Conservation (phyloP, 2,888 invertebrate species). For the Drosophila helvetica region DNA sequence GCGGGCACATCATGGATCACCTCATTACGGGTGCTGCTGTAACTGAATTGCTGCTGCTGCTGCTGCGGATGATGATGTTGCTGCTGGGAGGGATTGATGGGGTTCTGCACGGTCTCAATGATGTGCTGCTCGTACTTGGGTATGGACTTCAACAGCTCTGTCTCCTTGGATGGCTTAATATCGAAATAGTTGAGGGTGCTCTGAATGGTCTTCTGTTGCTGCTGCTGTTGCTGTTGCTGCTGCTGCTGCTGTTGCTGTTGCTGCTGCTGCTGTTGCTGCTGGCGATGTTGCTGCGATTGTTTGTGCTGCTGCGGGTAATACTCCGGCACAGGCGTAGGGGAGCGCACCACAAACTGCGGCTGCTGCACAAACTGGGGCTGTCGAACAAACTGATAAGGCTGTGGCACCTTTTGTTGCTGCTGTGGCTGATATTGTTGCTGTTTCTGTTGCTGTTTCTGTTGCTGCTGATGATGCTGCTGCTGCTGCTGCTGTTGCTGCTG, state of each 20-base stretch:
- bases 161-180: conserved; percentile 85
- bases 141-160: conserved; percentile 90
- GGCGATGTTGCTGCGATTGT: conserved; percentile 38
- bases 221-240: conserved; percentile 42
- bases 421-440: conserved; percentile 60
- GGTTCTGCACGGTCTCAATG: conserved; percentile 84
- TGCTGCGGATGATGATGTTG: conserved; percentile 41
- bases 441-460: conserved; percentile 62
- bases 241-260: conserved; percentile 24
- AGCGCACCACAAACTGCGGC: conserved; percentile 72
- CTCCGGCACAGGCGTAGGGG: conserved; percentile 62
- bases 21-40: conserved; percentile 74
- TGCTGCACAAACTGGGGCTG: conserved; percentile 60
- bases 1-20: conserved; percentile 83
- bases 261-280: conserved; percentile 23
- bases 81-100: conserved; percentile 38
- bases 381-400: conserved; percentile 12
- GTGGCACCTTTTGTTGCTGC: conserved; percentile 34
- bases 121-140: conserved; percentile 92
- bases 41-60: conserved; percentile 64
- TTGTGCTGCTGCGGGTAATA: conserved; percentile 55
- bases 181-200: conserved; percentile 69
- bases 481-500: conserved; percentile 57
- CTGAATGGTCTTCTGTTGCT: conserved; percentile 44
- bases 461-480: conserved; percentile 64